These are phyloP conservation scores for Leptinotarsa undecemlineata DNA, from an alignment of 1,140 invertebrate genomes.

Conservation along the genomic window DNA sequence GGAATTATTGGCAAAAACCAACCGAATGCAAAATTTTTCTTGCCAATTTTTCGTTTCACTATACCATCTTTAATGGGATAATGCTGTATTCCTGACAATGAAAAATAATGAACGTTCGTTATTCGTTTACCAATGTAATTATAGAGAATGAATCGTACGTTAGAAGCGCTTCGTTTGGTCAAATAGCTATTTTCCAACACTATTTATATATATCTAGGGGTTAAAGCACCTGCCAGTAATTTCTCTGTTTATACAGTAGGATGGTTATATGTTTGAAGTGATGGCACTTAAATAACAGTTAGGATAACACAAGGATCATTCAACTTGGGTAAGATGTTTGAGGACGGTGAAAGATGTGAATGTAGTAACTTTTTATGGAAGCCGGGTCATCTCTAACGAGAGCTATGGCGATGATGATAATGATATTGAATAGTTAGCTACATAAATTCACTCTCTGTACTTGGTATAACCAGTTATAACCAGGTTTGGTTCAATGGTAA, in stretches of 20 bases:
- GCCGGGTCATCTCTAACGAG: too few species aligned
- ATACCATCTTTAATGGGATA: neutral
- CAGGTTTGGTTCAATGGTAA: too few species aligned
- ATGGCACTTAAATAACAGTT: constrained; percentile 1
- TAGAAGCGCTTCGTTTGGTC: neutral
- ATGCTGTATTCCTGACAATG: neutral
- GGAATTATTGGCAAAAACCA: too few species aligned
- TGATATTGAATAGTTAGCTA: too few species aligned
- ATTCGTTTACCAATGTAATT: neutral
- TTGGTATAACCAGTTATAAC: too few species aligned
- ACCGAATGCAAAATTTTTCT: too few species aligned
- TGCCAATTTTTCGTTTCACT: too few species aligned
- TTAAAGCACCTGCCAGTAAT: constrained; percentile 3
- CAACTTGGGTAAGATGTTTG: neutral
- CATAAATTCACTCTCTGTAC: too few species aligned
- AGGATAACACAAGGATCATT: constrained; percentile 5
- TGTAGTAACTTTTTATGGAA: too few species aligned
- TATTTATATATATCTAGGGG: neutral
- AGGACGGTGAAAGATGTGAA: neutral
- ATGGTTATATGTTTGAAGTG: neutral
- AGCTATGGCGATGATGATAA: too few species aligned
- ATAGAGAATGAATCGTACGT: neutral
- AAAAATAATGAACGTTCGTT: neutral
- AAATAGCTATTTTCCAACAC: neutral
- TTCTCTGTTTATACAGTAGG: constrained; percentile 5